Evolutionary conservation across 2,113 vertebrate species (phyloP), one percentile per base, ranked within the genome.

Genomic region (Phaethornis superciliosus): DNA sequence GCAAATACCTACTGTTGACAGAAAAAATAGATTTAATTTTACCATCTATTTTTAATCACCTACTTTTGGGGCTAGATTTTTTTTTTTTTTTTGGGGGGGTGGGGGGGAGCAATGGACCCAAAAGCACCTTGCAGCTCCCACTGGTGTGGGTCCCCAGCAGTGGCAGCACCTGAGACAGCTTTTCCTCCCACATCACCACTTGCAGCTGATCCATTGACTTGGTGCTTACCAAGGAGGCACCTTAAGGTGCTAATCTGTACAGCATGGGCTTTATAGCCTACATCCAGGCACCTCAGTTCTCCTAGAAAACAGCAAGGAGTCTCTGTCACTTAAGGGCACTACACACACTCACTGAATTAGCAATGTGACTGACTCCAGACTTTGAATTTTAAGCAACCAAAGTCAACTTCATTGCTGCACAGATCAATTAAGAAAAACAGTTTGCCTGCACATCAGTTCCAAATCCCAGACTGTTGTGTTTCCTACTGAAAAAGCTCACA

Each of bases 121-220:
- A 56, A 67, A 35, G 7, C 24, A 24, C n/a, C 22, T 22, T 30
- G 35, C 46, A 76, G 35, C 3, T 56, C 32, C 26, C 55, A 7
- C 5, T 33, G 12, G 10, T 21, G 24, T 30, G 42, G 15, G 32
- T 44, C n/a, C 17, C 0, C 1, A 40, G 8, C 3, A 1, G 46
- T 35, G 23, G 42, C 47, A 88, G 80, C 19, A 83, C 42, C 42
- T 69, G 42, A 78, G 85, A 85, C 13, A 82, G 51, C 40, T 88
- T 35, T 58, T 86, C 20, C 14, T 64, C 19, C 47, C 3, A 0
- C 3, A 19, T 24, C 26, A 46, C 33, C 47, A 3, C 15, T 64
- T 26, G 3, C 4, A 5, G 27, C 47, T n/a, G 24, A 40, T 82
- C 44, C 54, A 15, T 13, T 20, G 20, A 24, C n/a, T 44, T 23